phyloP scores from a whole-genome alignment of 2,888 invertebrate genomes.

The Lasioglossum villosulum region DNA sequence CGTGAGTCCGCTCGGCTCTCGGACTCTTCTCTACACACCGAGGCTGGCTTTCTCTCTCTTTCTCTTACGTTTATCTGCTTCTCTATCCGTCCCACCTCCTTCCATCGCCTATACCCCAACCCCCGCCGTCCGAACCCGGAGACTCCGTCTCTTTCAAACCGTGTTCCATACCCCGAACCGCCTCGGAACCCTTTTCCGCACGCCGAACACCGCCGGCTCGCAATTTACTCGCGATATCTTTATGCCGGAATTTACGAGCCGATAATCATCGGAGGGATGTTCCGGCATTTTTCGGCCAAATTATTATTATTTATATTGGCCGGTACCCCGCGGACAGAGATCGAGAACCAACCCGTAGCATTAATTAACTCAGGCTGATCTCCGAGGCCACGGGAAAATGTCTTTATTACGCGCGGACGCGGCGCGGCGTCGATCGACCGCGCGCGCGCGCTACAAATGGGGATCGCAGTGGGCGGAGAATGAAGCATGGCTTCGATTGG shows the following conservation, averaged over 20 bases:
- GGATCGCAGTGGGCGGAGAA: neutral
- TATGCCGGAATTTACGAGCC: constrained; percentile 83
- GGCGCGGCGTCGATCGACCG: neutral
- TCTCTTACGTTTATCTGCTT: constrained; percentile 11
- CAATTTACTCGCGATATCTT: constrained; percentile 84
- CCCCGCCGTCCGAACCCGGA: neutral
- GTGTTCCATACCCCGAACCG: constrained; percentile 39
- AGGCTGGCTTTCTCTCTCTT: constrained; percentile 5
- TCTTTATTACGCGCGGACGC: constrained; percentile 78
- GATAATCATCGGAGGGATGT: constrained; percentile 84
- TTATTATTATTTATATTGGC: constrained; percentile 83
- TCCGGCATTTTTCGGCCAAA: constrained; percentile 82
- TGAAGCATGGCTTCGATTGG: neutral
- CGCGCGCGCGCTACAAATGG: neutral
- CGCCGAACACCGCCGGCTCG: constrained; percentile 59
- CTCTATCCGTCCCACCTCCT: constrained; percentile 27
- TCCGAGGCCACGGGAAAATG: constrained; percentile 77
- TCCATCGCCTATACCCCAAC: constrained; percentile 19
- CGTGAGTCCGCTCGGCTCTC: neutral
- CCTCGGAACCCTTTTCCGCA: constrained; percentile 55
- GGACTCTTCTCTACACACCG: constrained; percentile 17
- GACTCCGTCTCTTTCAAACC: constrained; percentile 20
- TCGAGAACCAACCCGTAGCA: constrained; percentile 63
- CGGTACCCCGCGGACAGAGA: constrained; percentile 72
- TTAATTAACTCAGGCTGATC: constrained; percentile 78